Evolutionary conservation across 2,113 vertebrate genomes (phyloP).

Genomic region (Ailuropoda melanoleuca): DNA sequence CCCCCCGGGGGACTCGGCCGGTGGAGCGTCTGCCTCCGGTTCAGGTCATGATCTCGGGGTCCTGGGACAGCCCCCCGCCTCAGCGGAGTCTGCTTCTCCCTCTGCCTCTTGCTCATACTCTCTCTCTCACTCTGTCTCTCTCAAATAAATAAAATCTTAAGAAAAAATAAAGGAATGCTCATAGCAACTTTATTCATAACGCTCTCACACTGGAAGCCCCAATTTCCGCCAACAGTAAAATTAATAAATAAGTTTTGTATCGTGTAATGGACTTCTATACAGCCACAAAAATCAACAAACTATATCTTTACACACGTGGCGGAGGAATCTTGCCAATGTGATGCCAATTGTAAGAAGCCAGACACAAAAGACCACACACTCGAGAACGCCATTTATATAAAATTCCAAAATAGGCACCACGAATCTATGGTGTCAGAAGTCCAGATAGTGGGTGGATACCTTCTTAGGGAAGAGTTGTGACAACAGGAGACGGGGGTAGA

Average conservation of each 20-base stretch:
- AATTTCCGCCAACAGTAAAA: background rate
- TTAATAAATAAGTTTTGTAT: no score
- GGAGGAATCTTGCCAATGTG: background rate
- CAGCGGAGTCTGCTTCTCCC: background rate
- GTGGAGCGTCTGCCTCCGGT: no score
- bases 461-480: background rate
- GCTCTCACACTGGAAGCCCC: background rate
- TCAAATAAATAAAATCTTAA: background rate
- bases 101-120: background rate
- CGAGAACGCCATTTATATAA: background rate
- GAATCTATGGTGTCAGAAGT: fast-evolving
- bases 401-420: background rate
- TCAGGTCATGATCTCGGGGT: no score
- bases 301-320: background rate
- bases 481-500: background rate
- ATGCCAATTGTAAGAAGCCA: background rate
- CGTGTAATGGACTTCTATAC: no score
- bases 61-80: no score
- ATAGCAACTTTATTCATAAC: background rate
- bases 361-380: background rate
- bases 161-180: background rate
- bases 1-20: background rate
- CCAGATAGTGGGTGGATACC: background rate
- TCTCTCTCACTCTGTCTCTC: background rate
- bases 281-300: background rate